A percentile compares a stretch with the other conserved stretches of the same genome.
phyloP scores from a whole-genome alignment of 1,140 invertebrate species.

The Drosophila rhopaloa region DNA sequence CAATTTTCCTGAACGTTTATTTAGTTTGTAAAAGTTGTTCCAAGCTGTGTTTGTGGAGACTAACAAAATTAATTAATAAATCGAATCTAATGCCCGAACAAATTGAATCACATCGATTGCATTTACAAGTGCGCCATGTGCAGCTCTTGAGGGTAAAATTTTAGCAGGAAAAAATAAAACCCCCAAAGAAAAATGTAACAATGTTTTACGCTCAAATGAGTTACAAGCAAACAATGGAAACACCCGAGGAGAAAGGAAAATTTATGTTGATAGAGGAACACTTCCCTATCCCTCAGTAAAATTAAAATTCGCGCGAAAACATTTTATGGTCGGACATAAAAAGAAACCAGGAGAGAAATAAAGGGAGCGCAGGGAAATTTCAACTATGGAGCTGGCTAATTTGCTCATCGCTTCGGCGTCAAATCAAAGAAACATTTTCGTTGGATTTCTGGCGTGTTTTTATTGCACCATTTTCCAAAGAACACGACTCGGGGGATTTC shows the following conservation, averaged over 20 bases:
- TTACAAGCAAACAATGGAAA: conserved; percentile 73
- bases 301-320: conserved; percentile 75
- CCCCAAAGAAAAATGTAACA: conserved; percentile 20
- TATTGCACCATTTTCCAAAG: conserved; percentile 70
- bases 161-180: conserved; percentile 8
- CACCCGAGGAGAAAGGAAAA: conserved; percentile 39
- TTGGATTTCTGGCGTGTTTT: conserved; percentile 56
- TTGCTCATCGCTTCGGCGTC: conserved; percentile 60
- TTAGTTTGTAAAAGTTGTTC: conserved; percentile 34
- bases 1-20: conserved; percentile 8
- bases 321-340: conserved; percentile 76
- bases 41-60: conserved; percentile 6
- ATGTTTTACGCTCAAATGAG: conserved; percentile 76
- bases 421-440: conserved; percentile 79
- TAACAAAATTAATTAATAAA: conserved; percentile 77
- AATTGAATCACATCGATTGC: conserved; percentile 70
- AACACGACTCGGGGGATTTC: conserved; percentile 5
- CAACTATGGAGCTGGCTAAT: conserved; percentile 70
- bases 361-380: conserved; percentile 25
- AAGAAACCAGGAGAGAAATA: conserved; percentile 17
- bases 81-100: conserved; percentile 62
- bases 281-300: conserved; percentile 33
- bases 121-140: conserved; percentile 55
- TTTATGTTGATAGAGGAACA: conserved; percentile 32
- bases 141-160: conserved; percentile 36